Evolutionary conservation across 2,797 vertebrate genomes (phyloP), one percentile per base, ranked within the genome.

Genomic region (Chaenodraco wilsoni): DNA sequence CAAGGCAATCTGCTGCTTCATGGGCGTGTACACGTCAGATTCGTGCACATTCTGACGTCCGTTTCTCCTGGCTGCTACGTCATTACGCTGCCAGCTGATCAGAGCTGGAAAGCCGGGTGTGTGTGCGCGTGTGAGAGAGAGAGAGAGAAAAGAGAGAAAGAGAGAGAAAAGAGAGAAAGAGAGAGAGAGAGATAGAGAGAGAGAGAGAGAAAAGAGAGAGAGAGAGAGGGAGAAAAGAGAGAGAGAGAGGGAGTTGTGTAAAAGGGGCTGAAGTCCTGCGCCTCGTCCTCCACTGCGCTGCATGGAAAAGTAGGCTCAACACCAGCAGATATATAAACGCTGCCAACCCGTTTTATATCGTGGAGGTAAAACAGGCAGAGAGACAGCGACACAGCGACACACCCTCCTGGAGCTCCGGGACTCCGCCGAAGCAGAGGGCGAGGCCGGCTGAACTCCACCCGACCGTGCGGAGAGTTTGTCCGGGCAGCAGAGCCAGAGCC

Each of bases 51-150:
- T 87, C 89, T 94, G 93, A 94, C 94, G 93, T 90, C 46, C 67
- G 64, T 69, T 77, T 75, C 78, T 79, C 85, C 89, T 88, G 86
- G 76, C 76, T 76, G 83, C 86, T 88, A 95, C 95, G 96, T 96
- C 96, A 96, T 94, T 70, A 94, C 94, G 94, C 94, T 88, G 95
- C 96, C 96, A 97, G 96, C 96, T 97, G 96, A 97, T 97, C 96
- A 93, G 94, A 95, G 94, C 23, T 91, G 93, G 90, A 93, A 94
- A 94, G 94, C 95, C 95, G 95, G 95, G 73, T 90, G 86, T 87
- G 85, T 75, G 83, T 85, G 81, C 84, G 66, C 62, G 68, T 68
- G 74, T 52, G 55, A 33, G 59, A 57, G 66, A 58, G 61, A 49
- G 74, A 19, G 64, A 12, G 75, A 15, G 66, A 11, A 41, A 72